These are phyloP conservation scores for Spatulosminthurus flaviceps DNA, from an alignment of 2,888 invertebrate genomes.

Conservation along the genomic window DNA sequence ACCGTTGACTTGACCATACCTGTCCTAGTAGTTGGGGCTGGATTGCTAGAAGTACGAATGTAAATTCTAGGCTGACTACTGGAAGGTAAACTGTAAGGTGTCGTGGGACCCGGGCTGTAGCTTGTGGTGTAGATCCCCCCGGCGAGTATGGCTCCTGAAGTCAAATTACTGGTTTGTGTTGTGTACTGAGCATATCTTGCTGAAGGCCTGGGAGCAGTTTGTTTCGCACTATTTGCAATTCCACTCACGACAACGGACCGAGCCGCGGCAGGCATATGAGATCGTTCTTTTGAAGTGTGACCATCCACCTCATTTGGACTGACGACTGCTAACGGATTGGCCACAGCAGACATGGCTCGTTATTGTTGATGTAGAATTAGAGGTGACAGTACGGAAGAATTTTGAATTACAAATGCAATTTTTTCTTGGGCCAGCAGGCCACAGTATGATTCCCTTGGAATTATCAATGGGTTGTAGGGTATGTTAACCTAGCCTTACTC, in stretches of 20 bases:
- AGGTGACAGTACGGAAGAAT: background rate
- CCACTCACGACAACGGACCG: background rate
- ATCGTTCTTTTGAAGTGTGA: background rate
- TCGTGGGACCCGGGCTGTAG: background rate
- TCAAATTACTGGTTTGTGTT: constrained; percentile 3
- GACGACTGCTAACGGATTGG: background rate
- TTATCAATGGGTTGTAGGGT: too few relatives aligned
- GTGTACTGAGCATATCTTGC: background rate
- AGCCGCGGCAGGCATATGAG: background rate
- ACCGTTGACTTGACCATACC: constrained; percentile 45
- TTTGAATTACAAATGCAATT: too few relatives aligned
- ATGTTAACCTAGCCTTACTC: too few relatives aligned
- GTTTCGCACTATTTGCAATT: background rate
- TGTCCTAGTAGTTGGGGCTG: background rate
- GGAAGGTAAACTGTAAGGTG: background rate
- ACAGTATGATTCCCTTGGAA: too few relatives aligned
- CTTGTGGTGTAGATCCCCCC: background rate
- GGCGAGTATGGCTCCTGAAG: background rate
- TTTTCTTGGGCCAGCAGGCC: too few relatives aligned
- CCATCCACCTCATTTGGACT: background rate
- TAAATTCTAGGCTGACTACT: background rate
- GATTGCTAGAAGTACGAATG: background rate
- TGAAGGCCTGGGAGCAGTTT: too few relatives aligned
- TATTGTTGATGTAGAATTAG: background rate
- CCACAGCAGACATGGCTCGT: background rate